Evolutionary conservation across 2,888 invertebrate genomes (phyloP).

Genomic region (Pasiphila rectangulata): DNA sequence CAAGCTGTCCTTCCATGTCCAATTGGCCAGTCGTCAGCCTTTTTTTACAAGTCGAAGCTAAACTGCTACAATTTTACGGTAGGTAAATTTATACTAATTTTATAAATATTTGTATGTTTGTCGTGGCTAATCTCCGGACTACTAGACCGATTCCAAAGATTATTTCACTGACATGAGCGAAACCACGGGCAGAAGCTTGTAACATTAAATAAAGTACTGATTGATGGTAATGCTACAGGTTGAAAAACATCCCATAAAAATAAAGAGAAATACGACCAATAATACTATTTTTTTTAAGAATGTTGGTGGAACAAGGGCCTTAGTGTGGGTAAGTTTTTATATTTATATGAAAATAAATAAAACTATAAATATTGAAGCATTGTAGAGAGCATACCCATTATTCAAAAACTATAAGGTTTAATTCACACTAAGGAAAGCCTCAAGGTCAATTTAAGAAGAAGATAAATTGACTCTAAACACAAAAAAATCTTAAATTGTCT

Average conservation of each 20-base stretch:
- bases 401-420: constrained; percentile 18
- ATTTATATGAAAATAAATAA: too few relatives aligned
- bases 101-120: constrained; percentile 11
- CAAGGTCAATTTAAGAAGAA: constrained; percentile 12
- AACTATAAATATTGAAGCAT: constrained; percentile 13
- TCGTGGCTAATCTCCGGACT: constrained; percentile 26
- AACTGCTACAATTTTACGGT: too few relatives aligned
- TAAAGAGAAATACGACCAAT: too few relatives aligned
- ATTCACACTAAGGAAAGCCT: constrained; percentile 16
- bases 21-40: too few relatives aligned
- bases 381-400: constrained; percentile 11
- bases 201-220: neutral
- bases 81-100: constrained; percentile 10
- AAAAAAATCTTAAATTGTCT: constrained; percentile 16
- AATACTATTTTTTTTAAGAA: too few relatives aligned
- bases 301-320: too few relatives aligned
- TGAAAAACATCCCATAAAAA: too few relatives aligned
- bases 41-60: too few relatives aligned
- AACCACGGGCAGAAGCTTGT: constrained; percentile 1
- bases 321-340: too few relatives aligned
- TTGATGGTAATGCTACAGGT: neutral
- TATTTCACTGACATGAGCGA: constrained; percentile 6
- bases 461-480: constrained; percentile 11
- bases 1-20: too few relatives aligned
- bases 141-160: constrained; percentile 14